Percentiles rank a stretch among this genome's conserved stretches.
Conservation (phyloP, 2,797 vertebrate genomes). For the Peromyscus eremicus region DNA sequence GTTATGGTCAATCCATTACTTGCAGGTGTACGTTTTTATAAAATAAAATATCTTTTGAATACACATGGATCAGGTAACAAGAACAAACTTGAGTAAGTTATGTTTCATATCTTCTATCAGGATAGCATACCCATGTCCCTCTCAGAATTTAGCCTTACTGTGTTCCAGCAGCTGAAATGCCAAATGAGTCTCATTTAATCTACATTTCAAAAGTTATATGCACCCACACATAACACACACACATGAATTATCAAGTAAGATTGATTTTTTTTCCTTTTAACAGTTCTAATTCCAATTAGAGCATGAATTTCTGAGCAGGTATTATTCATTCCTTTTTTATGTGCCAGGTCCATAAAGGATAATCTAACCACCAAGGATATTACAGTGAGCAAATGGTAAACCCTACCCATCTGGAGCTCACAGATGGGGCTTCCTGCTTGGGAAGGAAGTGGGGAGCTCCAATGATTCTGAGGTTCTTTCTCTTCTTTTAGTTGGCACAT, state of each 20-base stretch:
- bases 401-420: not conserved
- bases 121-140: conserved; percentile 62
- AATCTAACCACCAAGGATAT: conserved; percentile 10
- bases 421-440: conserved; percentile 33
- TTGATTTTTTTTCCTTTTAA: conserved; percentile 49
- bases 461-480: not conserved
- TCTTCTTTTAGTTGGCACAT: not conserved
- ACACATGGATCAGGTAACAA: conserved; percentile 73
- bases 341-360: not conserved
- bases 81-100: conserved; percentile 75
- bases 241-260: conserved; percentile 4
- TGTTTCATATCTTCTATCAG: conserved; percentile 54
- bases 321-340: not conserved
- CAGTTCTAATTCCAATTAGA: conserved; percentile 32
- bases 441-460: not conserved
- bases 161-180: conserved; percentile 57
- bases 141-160: conserved; percentile 65
- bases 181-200: conserved; percentile 22
- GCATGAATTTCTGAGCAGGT: conserved; percentile 30
- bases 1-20: conserved; percentile 70
- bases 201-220: not conserved
- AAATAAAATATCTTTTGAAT: conserved; percentile 82
- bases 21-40: conserved; percentile 79
- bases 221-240: not conserved
- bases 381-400: not conserved